phyloP scores from a whole-genome alignment of 1,140 invertebrate genomes.

The Sinella curviseta region DNA sequence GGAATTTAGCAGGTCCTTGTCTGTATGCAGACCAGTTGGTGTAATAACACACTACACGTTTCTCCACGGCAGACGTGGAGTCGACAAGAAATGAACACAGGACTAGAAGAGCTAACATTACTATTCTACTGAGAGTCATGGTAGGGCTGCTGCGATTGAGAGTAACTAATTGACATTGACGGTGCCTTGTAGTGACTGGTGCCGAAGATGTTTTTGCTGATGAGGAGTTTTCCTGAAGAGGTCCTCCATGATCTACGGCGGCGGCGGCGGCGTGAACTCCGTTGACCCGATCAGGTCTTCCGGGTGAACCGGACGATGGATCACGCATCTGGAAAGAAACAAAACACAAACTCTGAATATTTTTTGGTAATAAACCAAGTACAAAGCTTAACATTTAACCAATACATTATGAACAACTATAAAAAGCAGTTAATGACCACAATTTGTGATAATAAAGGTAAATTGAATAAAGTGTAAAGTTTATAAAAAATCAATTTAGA shows the following conservation, averaged over 20 bases:
- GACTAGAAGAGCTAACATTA: slow-evolving; percentile 30
- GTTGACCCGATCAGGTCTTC: neutral
- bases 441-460: no score
- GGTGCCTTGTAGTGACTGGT: slow-evolving; percentile 4
- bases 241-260: neutral
- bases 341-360: neutral
- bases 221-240: neutral
- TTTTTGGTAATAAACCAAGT: no score
- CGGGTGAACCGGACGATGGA: slow-evolving; percentile 8
- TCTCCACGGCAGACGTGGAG: slow-evolving; percentile 54
- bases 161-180: slow-evolving; percentile 12
- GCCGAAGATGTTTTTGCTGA: no score
- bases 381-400: no score
- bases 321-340: slow-evolving; percentile 7
- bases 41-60: slow-evolving; percentile 84
- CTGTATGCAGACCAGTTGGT: slow-evolving; percentile 90
- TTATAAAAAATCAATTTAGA: no score
- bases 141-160: neutral
- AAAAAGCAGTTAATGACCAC: no score
- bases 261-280: neutral
- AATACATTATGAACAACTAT: no score
- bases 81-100: slow-evolving; percentile 38
- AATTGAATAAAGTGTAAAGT: no score
- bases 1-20: slow-evolving; percentile 77
- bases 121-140: slow-evolving; percentile 16